Percentiles rank a stretch among this genome's conserved stretches.
phyloP scores from a whole-genome alignment of 2,113 vertebrate species.

The Murina feae region DNA sequence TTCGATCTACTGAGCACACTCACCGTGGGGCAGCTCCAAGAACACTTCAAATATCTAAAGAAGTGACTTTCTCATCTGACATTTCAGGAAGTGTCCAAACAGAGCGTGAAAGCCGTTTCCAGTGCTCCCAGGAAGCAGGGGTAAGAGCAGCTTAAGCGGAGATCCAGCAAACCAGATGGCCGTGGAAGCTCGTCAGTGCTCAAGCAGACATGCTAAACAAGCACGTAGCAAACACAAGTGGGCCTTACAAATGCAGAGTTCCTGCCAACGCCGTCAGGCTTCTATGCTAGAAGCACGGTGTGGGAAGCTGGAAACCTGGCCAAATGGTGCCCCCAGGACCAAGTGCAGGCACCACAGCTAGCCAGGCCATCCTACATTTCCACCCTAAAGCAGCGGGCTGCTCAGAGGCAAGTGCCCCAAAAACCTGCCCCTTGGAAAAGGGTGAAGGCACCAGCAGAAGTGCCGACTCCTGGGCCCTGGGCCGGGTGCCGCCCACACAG shows the following conservation, averaged over 20 bases:
- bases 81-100: background rate
- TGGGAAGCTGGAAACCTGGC: background rate
- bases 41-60: background rate
- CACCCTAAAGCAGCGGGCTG: too few relatives aligned
- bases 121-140: background rate
- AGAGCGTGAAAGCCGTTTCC: background rate
- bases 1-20: rapidly evolving
- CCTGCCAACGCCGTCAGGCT: background rate
- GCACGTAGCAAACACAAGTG: background rate
- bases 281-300: rapidly evolving
- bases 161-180: background rate
- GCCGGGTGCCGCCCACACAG: background rate
- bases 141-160: background rate
- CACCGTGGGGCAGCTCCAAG: background rate
- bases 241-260: background rate
- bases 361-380: background rate
- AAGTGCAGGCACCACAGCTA: background rate
- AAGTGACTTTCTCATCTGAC: background rate
- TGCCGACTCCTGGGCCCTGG: background rate
- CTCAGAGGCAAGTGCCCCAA: background rate
- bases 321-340: background rate
- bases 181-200: background rate
- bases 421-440: background rate
- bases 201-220: background rate
- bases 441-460: background rate